Conservation (phyloP, 2,888 invertebrate species). For the Seira ritae region DNA sequence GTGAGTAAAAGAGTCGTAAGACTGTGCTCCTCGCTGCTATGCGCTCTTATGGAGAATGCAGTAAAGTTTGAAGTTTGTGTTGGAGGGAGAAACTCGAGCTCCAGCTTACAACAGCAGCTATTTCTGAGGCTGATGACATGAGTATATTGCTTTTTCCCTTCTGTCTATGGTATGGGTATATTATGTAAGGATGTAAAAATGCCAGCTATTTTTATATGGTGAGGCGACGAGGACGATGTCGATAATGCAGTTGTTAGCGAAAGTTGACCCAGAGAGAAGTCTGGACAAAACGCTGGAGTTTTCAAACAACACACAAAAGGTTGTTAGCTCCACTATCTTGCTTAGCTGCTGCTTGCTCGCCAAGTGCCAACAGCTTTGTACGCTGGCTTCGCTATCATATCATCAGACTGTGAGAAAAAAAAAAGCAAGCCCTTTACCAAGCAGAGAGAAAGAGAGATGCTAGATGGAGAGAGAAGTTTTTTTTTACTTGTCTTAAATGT, state of each 20-base stretch:
- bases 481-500: constrained; percentile 13
- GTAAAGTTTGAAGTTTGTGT: constrained; percentile 53
- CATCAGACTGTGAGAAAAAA: too few species aligned
- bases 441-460: constrained; percentile 15
- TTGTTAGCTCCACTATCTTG: constrained; percentile 42
- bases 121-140: too few species aligned
- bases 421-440: too few species aligned
- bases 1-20: too few species aligned
- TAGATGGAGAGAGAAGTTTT: constrained; percentile 26
- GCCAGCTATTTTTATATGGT: too few species aligned
- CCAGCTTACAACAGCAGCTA: too few species aligned
- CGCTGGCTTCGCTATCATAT: too few species aligned
- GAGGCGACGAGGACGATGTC: too few species aligned
- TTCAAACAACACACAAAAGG: constrained; percentile 49
- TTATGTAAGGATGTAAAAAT: too few species aligned
- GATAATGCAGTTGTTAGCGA: constrained; percentile 42
- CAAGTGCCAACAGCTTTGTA: constrained; percentile 35
- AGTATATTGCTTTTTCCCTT: too few species aligned
- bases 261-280: constrained; percentile 60
- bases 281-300: constrained; percentile 54
- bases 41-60: background rate
- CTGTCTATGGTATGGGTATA: too few species aligned
- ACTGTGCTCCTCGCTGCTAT: too few species aligned
- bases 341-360: constrained; percentile 38
- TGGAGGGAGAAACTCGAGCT: constrained; percentile 12